Conservation (phyloP, 2,113 vertebrate genomes). For the Melanotaenia duboulayi region DNA sequence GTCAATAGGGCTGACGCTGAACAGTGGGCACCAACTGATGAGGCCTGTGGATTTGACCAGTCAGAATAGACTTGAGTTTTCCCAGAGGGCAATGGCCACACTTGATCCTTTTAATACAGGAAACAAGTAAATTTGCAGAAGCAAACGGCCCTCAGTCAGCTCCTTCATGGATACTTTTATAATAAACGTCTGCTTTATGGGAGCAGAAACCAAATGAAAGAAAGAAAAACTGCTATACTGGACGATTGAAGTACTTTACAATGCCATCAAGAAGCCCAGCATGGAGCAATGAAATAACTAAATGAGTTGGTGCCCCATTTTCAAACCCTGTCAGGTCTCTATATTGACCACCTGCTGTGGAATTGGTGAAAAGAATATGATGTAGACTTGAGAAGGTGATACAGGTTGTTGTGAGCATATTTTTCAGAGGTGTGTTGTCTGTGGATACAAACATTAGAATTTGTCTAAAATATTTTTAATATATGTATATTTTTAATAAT, state of each 20-base stretch:
- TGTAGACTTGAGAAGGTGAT: slow-evolving; percentile 17
- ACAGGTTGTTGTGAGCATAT: slow-evolving; percentile 24
- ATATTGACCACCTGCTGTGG: slow-evolving; percentile 28
- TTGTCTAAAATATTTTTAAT: slow-evolving; percentile 32
- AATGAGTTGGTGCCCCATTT: slow-evolving; percentile 46
- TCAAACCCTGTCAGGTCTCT: slow-evolving; percentile 25
- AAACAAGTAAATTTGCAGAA: too few species aligned
- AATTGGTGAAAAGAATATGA: slow-evolving; percentile 2
- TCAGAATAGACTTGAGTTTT: too few species aligned
- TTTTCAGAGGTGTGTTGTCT: slow-evolving; percentile 36
- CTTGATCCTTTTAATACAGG: too few species aligned
- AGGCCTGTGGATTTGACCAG: too few species aligned
- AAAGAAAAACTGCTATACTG: neutral
- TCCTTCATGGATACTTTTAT: too few species aligned
- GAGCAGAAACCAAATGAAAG: neutral
- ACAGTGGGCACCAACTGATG: too few species aligned
- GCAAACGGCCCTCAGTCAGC: too few species aligned
- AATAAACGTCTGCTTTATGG: too few species aligned
- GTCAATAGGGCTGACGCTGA: too few species aligned
- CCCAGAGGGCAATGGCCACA: too few species aligned
- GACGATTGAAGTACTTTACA: neutral
- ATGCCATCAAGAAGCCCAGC: slow-evolving; percentile 20
- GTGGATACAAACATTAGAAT: slow-evolving; percentile 32
- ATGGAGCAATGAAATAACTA: slow-evolving; percentile 18
- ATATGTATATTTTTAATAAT: too few species aligned